Conservation (phyloP, 2,797 vertebrate species). For the Mareca penelope region DNA sequence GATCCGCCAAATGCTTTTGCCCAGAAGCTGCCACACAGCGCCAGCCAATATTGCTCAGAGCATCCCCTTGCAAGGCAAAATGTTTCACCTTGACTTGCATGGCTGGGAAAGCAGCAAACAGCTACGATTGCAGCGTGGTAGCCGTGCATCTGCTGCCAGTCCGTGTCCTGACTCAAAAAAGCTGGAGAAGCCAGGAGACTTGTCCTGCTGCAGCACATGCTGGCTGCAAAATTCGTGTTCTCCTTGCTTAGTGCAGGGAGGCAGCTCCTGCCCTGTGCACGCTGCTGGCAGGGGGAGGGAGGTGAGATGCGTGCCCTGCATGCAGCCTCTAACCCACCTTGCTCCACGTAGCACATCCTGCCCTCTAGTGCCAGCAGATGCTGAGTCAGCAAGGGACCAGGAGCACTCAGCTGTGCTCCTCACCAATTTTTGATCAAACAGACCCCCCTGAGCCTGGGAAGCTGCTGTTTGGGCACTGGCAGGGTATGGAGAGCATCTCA, state of each 20-base stretch:
- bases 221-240: accelerated
- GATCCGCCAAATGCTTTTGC: background rate
- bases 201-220: background rate
- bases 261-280: background rate
- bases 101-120: background rate
- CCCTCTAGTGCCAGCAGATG: constrained; percentile 52
- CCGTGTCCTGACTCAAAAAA: background rate
- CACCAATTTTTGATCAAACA: background rate
- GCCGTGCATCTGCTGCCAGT: background rate
- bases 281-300: background rate
- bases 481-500: background rate
- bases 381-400: constrained; percentile 18
- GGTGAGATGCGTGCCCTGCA: background rate
- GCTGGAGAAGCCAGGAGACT: background rate
- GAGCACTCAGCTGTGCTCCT: background rate
- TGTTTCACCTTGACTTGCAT: accelerated
- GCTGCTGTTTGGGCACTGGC: background rate
- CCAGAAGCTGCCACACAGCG: background rate
- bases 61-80: background rate
- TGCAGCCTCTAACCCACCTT: background rate
- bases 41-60: background rate
- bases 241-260: background rate
- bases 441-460: background rate
- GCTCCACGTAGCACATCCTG: background rate
- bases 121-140: background rate